phyloP scores from a whole-genome alignment of 2,888 invertebrate genomes.

The Matsumyia berberina region DNA sequence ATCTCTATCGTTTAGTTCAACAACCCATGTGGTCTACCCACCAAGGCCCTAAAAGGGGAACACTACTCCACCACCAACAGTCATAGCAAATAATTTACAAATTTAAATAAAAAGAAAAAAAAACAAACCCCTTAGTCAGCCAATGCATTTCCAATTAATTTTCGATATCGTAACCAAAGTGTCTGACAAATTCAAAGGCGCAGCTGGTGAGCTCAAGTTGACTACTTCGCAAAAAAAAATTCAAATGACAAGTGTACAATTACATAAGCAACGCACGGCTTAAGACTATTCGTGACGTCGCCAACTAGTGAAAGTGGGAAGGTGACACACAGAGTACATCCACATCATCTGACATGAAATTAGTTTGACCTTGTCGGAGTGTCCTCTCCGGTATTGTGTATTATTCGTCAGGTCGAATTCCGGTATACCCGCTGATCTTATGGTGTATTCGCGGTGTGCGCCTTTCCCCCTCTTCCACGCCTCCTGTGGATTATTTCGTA shows the following conservation, averaged over 20 bases:
- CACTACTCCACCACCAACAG: too few relatives aligned
- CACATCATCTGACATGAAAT: slow-evolving; percentile 42
- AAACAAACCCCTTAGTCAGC: not conserved
- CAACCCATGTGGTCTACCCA: too few relatives aligned
- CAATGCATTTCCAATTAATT: not conserved
- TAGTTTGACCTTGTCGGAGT: slow-evolving; percentile 65
- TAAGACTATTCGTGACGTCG: slow-evolving; percentile 18
- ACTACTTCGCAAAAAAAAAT: not conserved
- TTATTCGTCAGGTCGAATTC: slow-evolving; percentile 24
- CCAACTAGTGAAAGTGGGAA: slow-evolving; percentile 53
- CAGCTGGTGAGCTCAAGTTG: not conserved
- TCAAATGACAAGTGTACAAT: slow-evolving; percentile 8
- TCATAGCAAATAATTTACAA: not conserved
- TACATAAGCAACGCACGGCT: slow-evolving; percentile 6
- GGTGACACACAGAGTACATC: slow-evolving; percentile 34
- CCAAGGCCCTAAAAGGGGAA: too few relatives aligned
- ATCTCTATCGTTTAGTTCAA: too few relatives aligned
- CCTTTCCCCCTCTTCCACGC: not conserved
- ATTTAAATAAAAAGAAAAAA: not conserved
- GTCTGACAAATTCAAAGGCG: not conserved
- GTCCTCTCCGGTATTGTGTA: slow-evolving; percentile 53
- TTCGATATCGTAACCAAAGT: not conserved
- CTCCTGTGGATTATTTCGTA: slow-evolving; percentile 17
- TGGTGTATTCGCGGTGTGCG: slow-evolving; percentile 3
- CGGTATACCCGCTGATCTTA: slow-evolving; percentile 11